These are phyloP conservation scores for Amblyjoppa fuscipennis DNA, from an alignment of 2,888 invertebrate genomes.

Conservation along the genomic window DNA sequence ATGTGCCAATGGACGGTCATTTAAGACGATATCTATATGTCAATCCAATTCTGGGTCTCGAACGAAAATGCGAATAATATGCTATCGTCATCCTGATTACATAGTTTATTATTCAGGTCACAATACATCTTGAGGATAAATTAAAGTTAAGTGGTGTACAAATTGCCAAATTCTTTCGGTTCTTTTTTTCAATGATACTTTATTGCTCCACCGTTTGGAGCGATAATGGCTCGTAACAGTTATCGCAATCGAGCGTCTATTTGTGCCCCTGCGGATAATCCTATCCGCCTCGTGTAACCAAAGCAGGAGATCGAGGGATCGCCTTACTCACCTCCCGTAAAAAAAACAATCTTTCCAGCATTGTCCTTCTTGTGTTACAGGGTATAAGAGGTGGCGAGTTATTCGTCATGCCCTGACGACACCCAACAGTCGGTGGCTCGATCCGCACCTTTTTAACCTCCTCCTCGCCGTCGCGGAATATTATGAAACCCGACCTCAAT, in stretches of 20 bases:
- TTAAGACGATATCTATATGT: too few species aligned
- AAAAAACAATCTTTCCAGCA: conserved; percentile 70
- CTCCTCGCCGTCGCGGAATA: conserved; percentile 40
- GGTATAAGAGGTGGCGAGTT: conserved; percentile 32
- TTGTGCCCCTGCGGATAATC: conserved; percentile 75
- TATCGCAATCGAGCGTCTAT: conserved; percentile 74
- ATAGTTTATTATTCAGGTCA: too few species aligned
- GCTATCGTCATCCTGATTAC: too few species aligned
- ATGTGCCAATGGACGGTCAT: background rate
- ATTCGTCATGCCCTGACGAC: conserved; percentile 32
- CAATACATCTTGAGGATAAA: background rate
- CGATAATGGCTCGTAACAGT: too few species aligned
- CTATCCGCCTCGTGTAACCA: conserved; percentile 75
- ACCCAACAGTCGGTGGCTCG: conserved; percentile 33
- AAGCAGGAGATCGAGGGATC: conserved; percentile 77
- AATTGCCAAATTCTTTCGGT: background rate
- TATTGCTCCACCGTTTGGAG: too few species aligned
- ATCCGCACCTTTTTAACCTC: conserved; percentile 47
- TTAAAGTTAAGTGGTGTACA: background rate
- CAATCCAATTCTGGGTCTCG: too few species aligned
- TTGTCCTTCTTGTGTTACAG: conserved; percentile 82
- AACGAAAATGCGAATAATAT: too few species aligned
- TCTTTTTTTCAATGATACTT: background rate
- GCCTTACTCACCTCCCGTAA: conserved; percentile 74
- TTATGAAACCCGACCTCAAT: conserved; percentile 53